Evolutionary conservation across 2,888 invertebrate species (phyloP), one percentile per base, ranked within the genome.

Genomic region (Macrophya alboannulata): DNA sequence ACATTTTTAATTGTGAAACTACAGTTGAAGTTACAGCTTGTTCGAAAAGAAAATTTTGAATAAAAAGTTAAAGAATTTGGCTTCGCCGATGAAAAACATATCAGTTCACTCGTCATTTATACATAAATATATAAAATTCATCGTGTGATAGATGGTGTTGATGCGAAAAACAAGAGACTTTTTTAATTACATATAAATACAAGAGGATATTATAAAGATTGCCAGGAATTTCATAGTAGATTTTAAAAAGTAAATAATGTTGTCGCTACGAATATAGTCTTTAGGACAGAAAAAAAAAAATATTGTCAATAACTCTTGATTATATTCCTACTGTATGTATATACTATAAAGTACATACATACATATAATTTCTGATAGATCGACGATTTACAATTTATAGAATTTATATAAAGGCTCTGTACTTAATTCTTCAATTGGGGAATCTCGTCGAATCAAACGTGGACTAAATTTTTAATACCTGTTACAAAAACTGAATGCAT

Each of bases 81-180:
- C 83, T 12, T 51, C 48, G 68, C 25, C n/a, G 21, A 81, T 59
- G 62, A 62, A 37, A 77, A 83, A 83, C 83, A 83, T 83, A 83
- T 83, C 83, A 83, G 45, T 83, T 83, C 25, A 71, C 37, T 83
- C 48, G 83, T 68, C 83, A 81, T 81, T 81, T 62, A 62, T 43
- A 6, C 12, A 81, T 62, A 40, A 25, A 31, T 51, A 37, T 21
- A 74, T 25, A 12, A 74, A 77, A 37, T 31, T 37, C 17, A 55
- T 77, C 15, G 55, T 40, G 77, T 37, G 37, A 62, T 55, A 55
- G 48, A 79, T 59, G 59, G 59, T 40, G 48, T n/a, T 79, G 31
- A 79, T 55, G 21, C 8, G 40, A 79, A 37, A 55, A 37, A 59
- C 9, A 17, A 74, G 17, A 71, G 37, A 55, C 37, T 55, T 55